Percentiles rank a stretch among this genome's conserved stretches.
Conservation (phyloP, 2,888 invertebrate genomes). For the Yponomeuta cagnagella region DNA sequence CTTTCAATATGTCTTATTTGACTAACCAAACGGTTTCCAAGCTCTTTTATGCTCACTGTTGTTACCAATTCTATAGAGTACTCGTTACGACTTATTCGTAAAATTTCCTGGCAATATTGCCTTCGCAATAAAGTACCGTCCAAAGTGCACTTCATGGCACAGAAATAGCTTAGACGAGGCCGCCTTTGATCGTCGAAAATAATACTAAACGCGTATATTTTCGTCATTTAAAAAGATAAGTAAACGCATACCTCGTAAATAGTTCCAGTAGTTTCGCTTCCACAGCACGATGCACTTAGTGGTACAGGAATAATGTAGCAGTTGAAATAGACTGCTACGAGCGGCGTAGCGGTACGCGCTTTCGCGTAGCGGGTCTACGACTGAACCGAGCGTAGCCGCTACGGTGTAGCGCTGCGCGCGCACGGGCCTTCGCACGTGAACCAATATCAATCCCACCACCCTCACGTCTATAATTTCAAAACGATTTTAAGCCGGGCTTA, state of each 20-base stretch:
- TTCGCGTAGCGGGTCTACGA: slow-evolving; percentile 48
- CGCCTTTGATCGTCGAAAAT: background rate
- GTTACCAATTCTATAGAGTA: background rate
- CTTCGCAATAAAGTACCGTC: background rate
- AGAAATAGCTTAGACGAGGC: background rate
- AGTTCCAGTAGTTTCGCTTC: background rate
- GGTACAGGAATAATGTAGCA: background rate
- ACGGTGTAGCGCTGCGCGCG: slow-evolving; percentile 61
- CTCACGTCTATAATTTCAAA: slow-evolving; percentile 47
- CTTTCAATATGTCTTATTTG: too few species aligned
- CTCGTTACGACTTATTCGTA: background rate
- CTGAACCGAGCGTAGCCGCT: slow-evolving; percentile 58
- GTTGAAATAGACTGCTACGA: background rate
- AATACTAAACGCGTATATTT: background rate
- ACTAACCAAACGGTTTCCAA: background rate
- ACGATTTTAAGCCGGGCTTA: slow-evolving; percentile 31
- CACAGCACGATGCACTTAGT: background rate
- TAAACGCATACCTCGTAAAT: background rate
- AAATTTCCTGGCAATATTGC: background rate
- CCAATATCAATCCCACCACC: slow-evolving; percentile 58
- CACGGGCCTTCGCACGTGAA: slow-evolving; percentile 61
- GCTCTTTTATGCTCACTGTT: background rate
- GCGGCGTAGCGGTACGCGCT: slow-evolving; percentile 54
- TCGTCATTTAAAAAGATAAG: background rate
- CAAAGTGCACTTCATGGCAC: background rate